A percentile compares a stretch with the other conserved stretches of the same genome.
Conservation (phyloP, 2,797 vertebrate species). For the Falco columbarius region DNA sequence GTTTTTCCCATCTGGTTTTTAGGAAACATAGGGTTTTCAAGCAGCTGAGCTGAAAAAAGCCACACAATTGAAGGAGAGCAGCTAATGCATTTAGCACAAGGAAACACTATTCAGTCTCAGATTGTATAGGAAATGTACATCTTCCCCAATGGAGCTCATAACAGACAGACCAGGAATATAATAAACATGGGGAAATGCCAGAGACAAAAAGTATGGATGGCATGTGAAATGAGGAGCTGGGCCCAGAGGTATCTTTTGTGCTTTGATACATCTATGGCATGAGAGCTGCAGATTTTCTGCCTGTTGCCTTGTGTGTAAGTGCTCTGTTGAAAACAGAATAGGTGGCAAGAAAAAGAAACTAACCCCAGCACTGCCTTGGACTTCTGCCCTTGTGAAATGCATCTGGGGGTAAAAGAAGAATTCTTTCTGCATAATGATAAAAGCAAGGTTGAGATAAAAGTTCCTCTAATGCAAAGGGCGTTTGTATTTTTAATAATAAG, state of each 20-base stretch:
- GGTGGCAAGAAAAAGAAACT: neutral
- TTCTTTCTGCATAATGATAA: neutral
- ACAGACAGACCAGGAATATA: neutral
- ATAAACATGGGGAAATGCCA: neutral
- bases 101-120: neutral
- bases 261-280: neutral
- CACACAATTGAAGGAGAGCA: neutral
- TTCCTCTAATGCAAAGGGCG: neutral
- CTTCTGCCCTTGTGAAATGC: neutral
- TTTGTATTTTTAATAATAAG: neutral
- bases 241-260: neutral
- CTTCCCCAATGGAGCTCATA: neutral
- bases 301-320: fast-evolving
- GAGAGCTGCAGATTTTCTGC: neutral
- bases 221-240: neutral
- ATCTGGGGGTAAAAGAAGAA: neutral
- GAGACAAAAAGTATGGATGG: neutral
- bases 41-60: neutral
- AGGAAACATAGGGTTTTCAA: neutral
- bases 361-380: neutral
- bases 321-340: neutral
- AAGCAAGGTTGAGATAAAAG: neutral
- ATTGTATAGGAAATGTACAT: neutral
- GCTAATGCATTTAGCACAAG: neutral
- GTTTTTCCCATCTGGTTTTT: neutral